These are phyloP conservation scores for Corythaeola cristata DNA, from an alignment of 2,113 vertebrate species.

Conservation along the genomic window DNA sequence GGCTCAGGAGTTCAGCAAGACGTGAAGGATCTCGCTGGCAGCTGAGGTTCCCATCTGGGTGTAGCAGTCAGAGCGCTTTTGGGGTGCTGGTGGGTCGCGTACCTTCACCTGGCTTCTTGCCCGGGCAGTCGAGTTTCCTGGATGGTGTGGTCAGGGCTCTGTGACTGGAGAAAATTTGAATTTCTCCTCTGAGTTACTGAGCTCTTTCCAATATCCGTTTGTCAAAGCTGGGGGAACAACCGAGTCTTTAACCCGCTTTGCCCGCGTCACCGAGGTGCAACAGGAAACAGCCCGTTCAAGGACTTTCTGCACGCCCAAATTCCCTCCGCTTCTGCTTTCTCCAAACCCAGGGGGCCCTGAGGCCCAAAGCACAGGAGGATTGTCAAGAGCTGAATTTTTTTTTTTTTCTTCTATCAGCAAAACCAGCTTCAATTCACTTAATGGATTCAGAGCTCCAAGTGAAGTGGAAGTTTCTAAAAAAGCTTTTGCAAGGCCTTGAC, in stretches of 20 bases:
- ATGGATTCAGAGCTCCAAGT: not conserved
- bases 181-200: not conserved
- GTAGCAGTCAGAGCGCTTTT: not conserved
- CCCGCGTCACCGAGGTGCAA: not conserved
- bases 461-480: not conserved
- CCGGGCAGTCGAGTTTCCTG: not conserved
- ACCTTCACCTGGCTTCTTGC: not conserved
- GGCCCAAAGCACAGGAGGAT: not conserved
- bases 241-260: not conserved
- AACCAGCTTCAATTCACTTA: not conserved
- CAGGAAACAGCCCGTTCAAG: not conserved
- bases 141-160: not conserved
- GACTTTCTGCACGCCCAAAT: not conserved
- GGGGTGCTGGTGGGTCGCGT: not conserved
- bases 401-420: not conserved
- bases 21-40: accelerated
- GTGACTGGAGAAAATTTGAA: accelerated
- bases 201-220: not conserved
- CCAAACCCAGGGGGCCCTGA: accelerated
- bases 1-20: not conserved
- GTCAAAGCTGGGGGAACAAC: not conserved
- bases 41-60: not conserved
- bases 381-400: not conserved
- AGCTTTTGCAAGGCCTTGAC: not conserved
- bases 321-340: not conserved